phyloP scores from a whole-genome alignment of 1,140 invertebrate species.

The Drosophila aff. region DNA sequence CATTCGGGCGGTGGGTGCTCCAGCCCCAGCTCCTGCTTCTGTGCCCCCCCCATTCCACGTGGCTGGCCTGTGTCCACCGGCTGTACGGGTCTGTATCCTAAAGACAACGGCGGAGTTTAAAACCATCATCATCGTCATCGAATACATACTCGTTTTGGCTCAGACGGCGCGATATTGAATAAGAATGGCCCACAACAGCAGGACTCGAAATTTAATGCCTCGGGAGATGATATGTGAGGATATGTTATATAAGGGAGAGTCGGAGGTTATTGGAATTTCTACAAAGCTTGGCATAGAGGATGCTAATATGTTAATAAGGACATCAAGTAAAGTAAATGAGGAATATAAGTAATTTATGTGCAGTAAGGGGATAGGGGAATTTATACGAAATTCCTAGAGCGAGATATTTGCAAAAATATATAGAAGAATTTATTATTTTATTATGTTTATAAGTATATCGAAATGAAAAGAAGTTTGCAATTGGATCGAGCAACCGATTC shows the following conservation, averaged over 20 bases:
- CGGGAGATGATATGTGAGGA: constrained; percentile 19
- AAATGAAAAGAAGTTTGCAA: too few species aligned
- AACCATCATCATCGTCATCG: constrained; percentile 36
- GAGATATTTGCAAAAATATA: not conserved
- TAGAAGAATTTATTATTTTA: not conserved
- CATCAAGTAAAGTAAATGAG: not conserved
- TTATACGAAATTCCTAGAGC: not conserved
- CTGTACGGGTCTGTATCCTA: constrained; percentile 40
- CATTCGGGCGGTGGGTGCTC: constrained; percentile 34
- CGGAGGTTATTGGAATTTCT: not conserved
- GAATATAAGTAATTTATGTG: not conserved
- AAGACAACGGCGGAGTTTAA: constrained; percentile 52
- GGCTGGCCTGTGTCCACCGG: constrained; percentile 43
- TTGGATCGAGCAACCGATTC: too few species aligned
- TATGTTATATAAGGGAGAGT: constrained; percentile 20
- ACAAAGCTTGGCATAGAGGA: not conserved
- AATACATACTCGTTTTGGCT: constrained; percentile 32
- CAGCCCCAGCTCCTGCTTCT: constrained; percentile 1
- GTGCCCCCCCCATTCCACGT: constrained; percentile 14
- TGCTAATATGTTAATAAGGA: constrained; percentile 13
- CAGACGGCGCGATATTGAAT: constrained; percentile 42
- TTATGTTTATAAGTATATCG: too few species aligned
- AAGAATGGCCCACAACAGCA: constrained; percentile 21
- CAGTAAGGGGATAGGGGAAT: not conserved
- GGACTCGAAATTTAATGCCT: constrained; percentile 37